These are phyloP conservation scores for Brachionus plicatilis DNA, from an alignment of 1,140 invertebrate species.

Conservation along the genomic window DNA sequence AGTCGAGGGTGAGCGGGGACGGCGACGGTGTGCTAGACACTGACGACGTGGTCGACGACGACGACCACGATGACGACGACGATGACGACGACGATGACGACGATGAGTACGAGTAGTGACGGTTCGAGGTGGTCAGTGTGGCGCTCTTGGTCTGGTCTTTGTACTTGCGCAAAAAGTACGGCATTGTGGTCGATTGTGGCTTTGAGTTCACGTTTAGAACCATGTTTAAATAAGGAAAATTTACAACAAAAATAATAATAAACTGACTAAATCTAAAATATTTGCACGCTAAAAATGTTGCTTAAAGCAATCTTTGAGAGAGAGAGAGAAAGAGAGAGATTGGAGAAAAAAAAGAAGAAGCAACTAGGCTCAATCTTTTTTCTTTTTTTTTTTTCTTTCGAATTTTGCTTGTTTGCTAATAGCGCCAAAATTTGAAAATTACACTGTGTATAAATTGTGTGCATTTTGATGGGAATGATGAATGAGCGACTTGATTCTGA, in stretches of 20 bases:
- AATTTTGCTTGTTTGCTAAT: neutral
- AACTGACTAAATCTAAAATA: conserved; percentile 31
- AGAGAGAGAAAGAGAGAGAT: neutral
- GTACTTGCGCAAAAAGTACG: conserved; percentile 4
- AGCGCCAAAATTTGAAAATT: neutral
- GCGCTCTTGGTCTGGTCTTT: neutral
- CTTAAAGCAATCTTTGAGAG: neutral
- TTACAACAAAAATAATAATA: neutral
- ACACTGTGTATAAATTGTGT: neutral
- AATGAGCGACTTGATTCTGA: neutral
- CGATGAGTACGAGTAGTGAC: neutral
- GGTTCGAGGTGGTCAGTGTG: neutral
- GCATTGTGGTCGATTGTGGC: neutral
- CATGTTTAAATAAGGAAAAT: conserved; percentile 21
- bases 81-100: conserved; percentile 9
- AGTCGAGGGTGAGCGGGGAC: neutral
- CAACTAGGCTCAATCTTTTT: neutral
- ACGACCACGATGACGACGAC: neutral
- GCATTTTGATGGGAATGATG: neutral
- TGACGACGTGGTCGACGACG: conserved; percentile 4
- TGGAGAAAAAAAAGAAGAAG: neutral
- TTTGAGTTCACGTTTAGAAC: conserved; percentile 7
- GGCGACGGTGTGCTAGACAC: neutral
- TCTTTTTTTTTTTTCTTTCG: too few relatives aligned
- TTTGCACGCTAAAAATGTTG: conserved; percentile 11